Base-by-base conservation (phyloP, 2,113 vertebrate genomes). In the Phalacrocorax aristotelis region DNA sequence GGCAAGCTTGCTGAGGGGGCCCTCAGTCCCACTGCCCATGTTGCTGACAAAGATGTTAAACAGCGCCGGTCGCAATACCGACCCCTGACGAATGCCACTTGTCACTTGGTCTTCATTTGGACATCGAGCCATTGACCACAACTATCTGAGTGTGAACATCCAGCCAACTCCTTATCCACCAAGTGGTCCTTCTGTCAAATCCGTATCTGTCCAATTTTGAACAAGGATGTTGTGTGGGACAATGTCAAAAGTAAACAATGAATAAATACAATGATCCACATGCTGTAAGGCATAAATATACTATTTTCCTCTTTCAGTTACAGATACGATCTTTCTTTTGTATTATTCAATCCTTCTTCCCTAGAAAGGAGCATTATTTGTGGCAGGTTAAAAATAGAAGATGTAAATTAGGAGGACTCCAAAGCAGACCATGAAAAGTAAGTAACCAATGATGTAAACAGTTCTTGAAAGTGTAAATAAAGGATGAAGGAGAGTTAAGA, bases 311-410 rank as follows among this genome's bases (percentile, higher is more conserved):
- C 77, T 76, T 27, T 26, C 38, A 64, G 60, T 96, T 86, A 89
- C 77, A 93, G 92, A 87, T 64, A 90, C 65, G 89, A 61, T 87
- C 57, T 92, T 91, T 87, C 81, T 87, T 89, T 65, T 94, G 66
- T 93, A 82, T 90, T 91, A 96, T 88, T 95, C 84, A 97, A 29
- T 87, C 25, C 30, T 95, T 85, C 68, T 95, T 69, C 57, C 6
- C 3, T 68, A 76, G 83, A 87, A 95, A 71, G 66, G 4, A 89
- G 46, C 70, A 72, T 54, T 49, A 87, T 89, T 92, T 94, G 80
- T 97, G 80, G 40, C 81, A 94, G 81, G 72, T 82, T 92, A 83
- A 92, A 95, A 95, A 77, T 89, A 65, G 93, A 95, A 96, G 19
- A 93, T 85, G 81, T 16, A 96, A 97, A 95, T 93, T 57, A 87